Evolutionary conservation across 2,113 vertebrate genomes (phyloP).

Genomic region (Haemorhous mexicanus): DNA sequence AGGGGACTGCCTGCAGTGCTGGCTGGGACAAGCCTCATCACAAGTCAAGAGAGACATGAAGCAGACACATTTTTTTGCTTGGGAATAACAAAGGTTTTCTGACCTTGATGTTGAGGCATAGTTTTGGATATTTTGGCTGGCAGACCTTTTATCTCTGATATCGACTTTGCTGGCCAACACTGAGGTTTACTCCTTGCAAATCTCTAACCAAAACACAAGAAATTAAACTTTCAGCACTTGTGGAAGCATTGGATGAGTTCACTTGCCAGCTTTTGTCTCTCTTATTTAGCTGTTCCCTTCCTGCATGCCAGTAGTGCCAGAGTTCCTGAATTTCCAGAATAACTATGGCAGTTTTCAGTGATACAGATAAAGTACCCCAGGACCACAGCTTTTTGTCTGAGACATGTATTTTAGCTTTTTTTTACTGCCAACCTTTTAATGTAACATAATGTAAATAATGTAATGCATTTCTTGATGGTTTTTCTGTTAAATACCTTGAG

Average conservation of each 20-base stretch:
- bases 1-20: not conserved
- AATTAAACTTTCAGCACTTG: slow-evolving; percentile 42
- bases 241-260: not conserved
- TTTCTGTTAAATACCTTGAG: not conserved
- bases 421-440: not conserved
- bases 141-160: slow-evolving; percentile 46
- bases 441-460: not conserved
- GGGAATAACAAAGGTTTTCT: slow-evolving; percentile 67
- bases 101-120: slow-evolving; percentile 78
- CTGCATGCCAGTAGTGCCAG: not conserved
- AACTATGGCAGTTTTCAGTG: not conserved
- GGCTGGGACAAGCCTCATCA: slow-evolving; percentile 73
- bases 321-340: not conserved
- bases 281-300: not conserved
- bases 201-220: slow-evolving; percentile 69
- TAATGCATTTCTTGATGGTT: not conserved
- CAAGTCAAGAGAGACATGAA: slow-evolving; percentile 77
- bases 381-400: not conserved
- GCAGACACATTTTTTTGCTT: slow-evolving; percentile 43
- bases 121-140: slow-evolving; percentile 56
- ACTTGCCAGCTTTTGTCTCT: not conserved
- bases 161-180: slow-evolving; percentile 67
- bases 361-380: not conserved
- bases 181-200: slow-evolving; percentile 49
- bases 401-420: not conserved